A percentile compares a stretch with the other conserved stretches of the same genome.
Conservation (phyloP, 1,140 invertebrate species). For the Philopotamus ludificatus region DNA sequence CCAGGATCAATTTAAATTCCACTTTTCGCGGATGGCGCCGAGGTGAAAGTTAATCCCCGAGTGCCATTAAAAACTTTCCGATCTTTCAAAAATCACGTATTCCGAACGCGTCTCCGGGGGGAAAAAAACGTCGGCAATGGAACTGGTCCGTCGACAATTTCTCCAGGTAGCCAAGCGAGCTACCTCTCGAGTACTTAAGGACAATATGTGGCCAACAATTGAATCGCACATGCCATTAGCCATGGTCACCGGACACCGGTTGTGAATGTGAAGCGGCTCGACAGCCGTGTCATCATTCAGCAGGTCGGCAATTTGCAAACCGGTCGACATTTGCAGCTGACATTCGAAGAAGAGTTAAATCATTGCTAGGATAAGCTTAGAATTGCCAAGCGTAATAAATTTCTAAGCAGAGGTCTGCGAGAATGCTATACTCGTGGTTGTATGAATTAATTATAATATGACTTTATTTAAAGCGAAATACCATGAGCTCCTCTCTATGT, state of each 20-base stretch:
- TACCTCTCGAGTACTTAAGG: too few relatives aligned
- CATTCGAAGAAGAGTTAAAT: too few relatives aligned
- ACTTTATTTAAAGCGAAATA: too few relatives aligned
- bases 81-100: constrained; percentile 10
- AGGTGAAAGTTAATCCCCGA: not conserved
- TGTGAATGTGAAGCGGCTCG: not conserved
- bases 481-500: too few relatives aligned
- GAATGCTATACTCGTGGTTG: too few relatives aligned
- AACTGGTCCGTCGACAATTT: constrained; percentile 9
- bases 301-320: too few relatives aligned
- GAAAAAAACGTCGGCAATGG: constrained; percentile 9
- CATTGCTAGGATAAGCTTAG: too few relatives aligned
- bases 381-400: too few relatives aligned
- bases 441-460: too few relatives aligned
- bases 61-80: not conserved
- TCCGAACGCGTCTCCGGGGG: not conserved
- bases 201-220: constrained; percentile 16
- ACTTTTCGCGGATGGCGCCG: not conserved
- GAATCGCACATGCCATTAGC: constrained; percentile 22
- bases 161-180: not conserved
- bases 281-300: too few relatives aligned
- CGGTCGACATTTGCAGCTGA: too few relatives aligned
- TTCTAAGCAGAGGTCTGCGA: too few relatives aligned
- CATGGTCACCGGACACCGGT: not conserved
- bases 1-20: not conserved